Evolutionary conservation across 2,797 vertebrate genomes (phyloP), one percentile per base, ranked within the genome.

Genomic region (Acipenser oxyrinchus): DNA sequence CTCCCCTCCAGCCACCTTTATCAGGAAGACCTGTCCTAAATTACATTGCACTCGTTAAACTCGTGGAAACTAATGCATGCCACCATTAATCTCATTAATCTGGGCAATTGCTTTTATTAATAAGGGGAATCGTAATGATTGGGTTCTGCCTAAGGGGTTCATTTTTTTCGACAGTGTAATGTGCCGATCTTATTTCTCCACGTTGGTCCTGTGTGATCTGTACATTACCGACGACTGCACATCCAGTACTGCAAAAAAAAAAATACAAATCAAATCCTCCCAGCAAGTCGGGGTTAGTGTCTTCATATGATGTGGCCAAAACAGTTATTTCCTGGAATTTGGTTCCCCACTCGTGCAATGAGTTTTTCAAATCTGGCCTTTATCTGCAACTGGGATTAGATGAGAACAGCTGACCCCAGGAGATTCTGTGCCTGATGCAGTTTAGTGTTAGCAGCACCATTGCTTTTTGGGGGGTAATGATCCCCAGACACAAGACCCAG

Each of bases 211-310:
- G 75, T 81, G 78, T 86, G 81, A 85, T 87, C 84, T 87, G 82
- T 84, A 87, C 86, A 83, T 85, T 37, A 84, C 86, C 84, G 83
- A 87, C 86, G 85, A 85, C 82, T 86, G 83, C 85, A 86, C 78
- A 87, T 83, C 78, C 80, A 85, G 83, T 88, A 88, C 81, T 51
- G 67, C 72, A 77, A 76, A 79, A 76, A 76, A 52, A 75, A 70
- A 75, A 75, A 73, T 78, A 78, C 52, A 79, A 81, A 81, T 81
- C 74, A 73, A 74, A 74, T 70, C 76, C 75, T 72, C 77, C 74
- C 68, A 71, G 77, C 72, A 74, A 74, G 74, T 77, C 73, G 70
- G 79, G 70, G 81, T 77, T 79, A 77, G 71, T 81, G 81, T 81
- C 80, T 81, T 83, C 74, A 87, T 81, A 87, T 81, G 84, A 84